Base-by-base conservation (phyloP, 2,888 invertebrate genomes). In the Gandaritis pyraliata region DNA sequence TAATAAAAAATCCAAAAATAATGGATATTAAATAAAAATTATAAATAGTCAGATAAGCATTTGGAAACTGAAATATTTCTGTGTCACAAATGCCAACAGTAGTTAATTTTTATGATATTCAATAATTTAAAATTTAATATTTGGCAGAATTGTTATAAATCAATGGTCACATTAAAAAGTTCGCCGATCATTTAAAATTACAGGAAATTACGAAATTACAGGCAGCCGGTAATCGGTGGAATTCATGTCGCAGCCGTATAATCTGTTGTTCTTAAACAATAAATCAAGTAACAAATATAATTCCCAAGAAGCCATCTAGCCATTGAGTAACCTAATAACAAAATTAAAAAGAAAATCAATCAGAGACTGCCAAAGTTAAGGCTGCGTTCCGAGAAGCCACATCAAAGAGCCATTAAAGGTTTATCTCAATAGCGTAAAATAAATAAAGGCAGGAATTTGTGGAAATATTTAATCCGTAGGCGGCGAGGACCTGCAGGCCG, bases 321-420 rank as follows among this genome's bases (percentile, higher is more conserved):
- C 77, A 77, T 72, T 75, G 74, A 76, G 73, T 78, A 77, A 80
- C 80, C 75, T 70, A 72, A 59, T 64, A 71, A 70, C 70, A 75
- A 80, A 83, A 82, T 83, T 83, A 75, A 73, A 72, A 80, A 81
- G 80, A 82, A 84, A 89, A 90, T 88, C 88, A 90, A 90, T 90
- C 87, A 88, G 83, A 82, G 68, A 72, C 82, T 85, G 83, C 79
- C 84, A 88, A 90, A 90, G 83, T 87, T 86, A 80, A 82, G 78
- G 82, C 82, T 79, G 75, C 78, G 78, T 79, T 82, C 75, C 76
- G 78, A 61, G 68, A 70, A 82, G 84, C 88, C 90, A 88, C 91
- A 91, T 91, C 90, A 90, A 90, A 90, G 89, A 78, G 78, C 83
- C 85, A 90, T 91, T 90, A 90, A 43, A 78, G 83, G 86, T 87